Evolutionary conservation across 2,888 invertebrate genomes (phyloP).

Genomic region (Andrena trimmerana): DNA sequence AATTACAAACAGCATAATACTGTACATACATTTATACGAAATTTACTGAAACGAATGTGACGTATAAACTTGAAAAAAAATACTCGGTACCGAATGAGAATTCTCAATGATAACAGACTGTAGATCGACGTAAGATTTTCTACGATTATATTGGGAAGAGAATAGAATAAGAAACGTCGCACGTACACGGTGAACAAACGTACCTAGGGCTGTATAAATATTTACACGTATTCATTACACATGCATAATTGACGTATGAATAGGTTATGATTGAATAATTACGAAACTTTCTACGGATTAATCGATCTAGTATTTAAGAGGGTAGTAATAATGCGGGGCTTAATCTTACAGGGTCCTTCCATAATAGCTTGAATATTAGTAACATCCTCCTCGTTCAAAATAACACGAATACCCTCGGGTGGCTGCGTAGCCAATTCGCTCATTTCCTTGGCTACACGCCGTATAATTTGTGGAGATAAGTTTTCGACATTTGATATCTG

Average conservation of each 20-base stretch:
- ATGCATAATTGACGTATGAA: slow-evolving; percentile 47
- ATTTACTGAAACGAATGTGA: background rate
- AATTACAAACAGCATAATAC: background rate
- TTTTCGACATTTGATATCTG: slow-evolving; percentile 97
- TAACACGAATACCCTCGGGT: slow-evolving; percentile 96
- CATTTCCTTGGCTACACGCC: slow-evolving; percentile 95
- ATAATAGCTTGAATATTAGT: slow-evolving; percentile 97
- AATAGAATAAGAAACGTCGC: background rate
- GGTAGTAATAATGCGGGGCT: slow-evolving; percentile 2
- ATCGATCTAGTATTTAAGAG: background rate
- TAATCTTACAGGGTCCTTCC: slow-evolving; percentile 92
- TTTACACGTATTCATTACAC: slow-evolving; percentile 10
- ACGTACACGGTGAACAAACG: background rate
- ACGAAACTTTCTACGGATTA: background rate
- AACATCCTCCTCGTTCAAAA: slow-evolving; percentile 96
- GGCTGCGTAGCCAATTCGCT: slow-evolving; percentile 93
- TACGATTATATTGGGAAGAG: background rate
- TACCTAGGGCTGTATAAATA: background rate
- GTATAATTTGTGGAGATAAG: slow-evolving; percentile 96
- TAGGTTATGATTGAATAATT: slow-evolving; percentile 60
- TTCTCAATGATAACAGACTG: too few relatives aligned
- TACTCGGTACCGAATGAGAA: too few relatives aligned
- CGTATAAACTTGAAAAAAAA: too few relatives aligned
- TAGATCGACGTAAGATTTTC: background rate
- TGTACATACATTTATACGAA: background rate